phyloP scores from a whole-genome alignment of 1,140 invertebrate genomes.

The Leptinotarsa defecta region DNA sequence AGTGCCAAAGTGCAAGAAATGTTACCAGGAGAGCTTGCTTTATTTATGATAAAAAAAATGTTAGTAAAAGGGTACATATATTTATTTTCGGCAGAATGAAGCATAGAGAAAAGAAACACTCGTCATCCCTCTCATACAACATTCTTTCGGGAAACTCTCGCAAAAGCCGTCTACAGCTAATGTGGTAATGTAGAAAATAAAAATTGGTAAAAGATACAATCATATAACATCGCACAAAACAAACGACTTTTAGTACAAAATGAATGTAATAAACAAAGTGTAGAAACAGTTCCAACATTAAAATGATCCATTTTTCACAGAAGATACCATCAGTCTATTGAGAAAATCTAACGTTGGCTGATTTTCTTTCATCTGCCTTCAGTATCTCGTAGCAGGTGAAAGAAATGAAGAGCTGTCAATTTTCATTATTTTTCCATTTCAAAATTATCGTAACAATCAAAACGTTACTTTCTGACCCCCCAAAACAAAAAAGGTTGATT shows the following conservation, averaged over 20 bases:
- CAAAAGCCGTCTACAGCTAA: slow-evolving; percentile 3
- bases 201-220: slow-evolving; percentile 12
- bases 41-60: slow-evolving; percentile 52
- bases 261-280: slow-evolving; percentile 10
- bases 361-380: not conserved
- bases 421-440: slow-evolving; percentile 8
- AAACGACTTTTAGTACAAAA: slow-evolving; percentile 27
- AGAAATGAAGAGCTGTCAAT: not conserved
- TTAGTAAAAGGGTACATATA: slow-evolving; percentile 55
- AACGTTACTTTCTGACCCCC: slow-evolving; percentile 32
- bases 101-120: slow-evolving; percentile 40
- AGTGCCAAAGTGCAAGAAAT: slow-evolving; percentile 58
- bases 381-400: not conserved
- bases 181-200: slow-evolving; percentile 2
- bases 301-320: slow-evolving; percentile 28
- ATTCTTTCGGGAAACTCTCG: slow-evolving; percentile 41
- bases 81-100: slow-evolving; percentile 46
- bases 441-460: slow-evolving; percentile 21
- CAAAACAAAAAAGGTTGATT: slow-evolving; percentile 36
- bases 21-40: slow-evolving; percentile 53
- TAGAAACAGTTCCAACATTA: slow-evolving; percentile 9
- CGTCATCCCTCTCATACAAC: slow-evolving; percentile 36
- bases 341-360: slow-evolving; percentile 37
- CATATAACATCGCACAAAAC: slow-evolving; percentile 23
- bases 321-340: slow-evolving; percentile 17